phyloP scores from a whole-genome alignment of 2,113 vertebrate genomes.

The Grus americana region DNA sequence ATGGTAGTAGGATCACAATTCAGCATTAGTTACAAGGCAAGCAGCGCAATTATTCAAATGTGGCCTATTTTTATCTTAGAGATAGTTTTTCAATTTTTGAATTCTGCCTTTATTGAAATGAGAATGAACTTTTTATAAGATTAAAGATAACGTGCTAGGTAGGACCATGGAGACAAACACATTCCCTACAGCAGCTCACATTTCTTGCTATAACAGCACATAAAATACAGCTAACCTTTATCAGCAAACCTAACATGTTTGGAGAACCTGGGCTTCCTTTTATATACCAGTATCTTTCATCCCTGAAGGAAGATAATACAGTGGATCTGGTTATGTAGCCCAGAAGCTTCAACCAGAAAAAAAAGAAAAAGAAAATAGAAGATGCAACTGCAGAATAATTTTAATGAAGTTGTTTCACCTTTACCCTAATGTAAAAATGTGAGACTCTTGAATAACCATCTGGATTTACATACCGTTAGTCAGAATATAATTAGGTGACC shows the following conservation, averaged over 20 bases:
- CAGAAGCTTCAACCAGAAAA: not conserved
- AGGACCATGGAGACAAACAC: not conserved
- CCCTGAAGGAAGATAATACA: not conserved
- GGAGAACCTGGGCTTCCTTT: not conserved
- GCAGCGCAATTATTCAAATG: constrained; percentile 33
- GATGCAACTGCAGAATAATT: not conserved
- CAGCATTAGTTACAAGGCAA: not conserved
- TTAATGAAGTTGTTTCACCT: constrained; percentile 39
- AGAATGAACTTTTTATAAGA: constrained; percentile 19
- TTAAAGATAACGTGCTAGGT: not conserved
- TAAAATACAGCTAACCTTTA: not conserved
- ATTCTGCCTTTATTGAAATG: constrained; percentile 4
- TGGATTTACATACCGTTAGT: constrained; percentile 28
- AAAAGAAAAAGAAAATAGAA: not conserved
- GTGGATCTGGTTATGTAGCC: not conserved
- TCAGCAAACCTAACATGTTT: not conserved
- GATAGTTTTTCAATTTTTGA: constrained; percentile 35
- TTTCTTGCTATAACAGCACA: not conserved
- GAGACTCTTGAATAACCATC: constrained; percentile 11
- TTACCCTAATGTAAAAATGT: constrained; percentile 27
- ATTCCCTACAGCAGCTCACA: not conserved
- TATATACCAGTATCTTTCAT: not conserved
- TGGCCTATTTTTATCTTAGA: constrained; percentile 49
- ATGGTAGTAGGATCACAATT: not conserved
- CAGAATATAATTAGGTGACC: not conserved